Evolutionary conservation across 2,797 vertebrate genomes (phyloP), one percentile per base, ranked within the genome.

Genomic region (Phylloscopus collybita): DNA sequence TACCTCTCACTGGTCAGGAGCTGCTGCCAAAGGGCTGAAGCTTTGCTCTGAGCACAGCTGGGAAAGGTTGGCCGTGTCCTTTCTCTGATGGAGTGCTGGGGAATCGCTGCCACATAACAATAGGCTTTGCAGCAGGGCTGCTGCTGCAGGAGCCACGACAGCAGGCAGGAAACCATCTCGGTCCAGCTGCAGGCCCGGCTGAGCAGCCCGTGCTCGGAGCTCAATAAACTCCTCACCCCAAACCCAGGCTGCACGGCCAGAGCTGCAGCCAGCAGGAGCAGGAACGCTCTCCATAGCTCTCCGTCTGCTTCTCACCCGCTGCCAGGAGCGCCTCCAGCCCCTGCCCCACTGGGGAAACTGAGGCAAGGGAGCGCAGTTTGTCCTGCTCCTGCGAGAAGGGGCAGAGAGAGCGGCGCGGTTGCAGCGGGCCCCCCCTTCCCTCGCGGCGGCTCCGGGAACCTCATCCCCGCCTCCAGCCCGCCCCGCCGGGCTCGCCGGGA

Each of bases 401-500:
- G 32, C 3, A 57, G 44, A 76, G 16, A 23, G 22, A 42, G 27
- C 2, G 1, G 21, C 11, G n/a, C 26, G 21, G 70, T 40, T 2
- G 17, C 21, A 47, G 61, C 27, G 26, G 29, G 15, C 29, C 30
- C 40, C 47, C 36, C 34, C 25, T 86, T 61, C 38, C 74, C 34
- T 27, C 20, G 74, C 60, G 64, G 78, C 50, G 26, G 50, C 70
- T 74, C 50, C 11, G 10, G 49, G 61, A 93, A 12, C 61, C 25
- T 87, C 91, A 75, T 82, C 85, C 67, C 84, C 91, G 89, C 87
- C 95, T 92, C 78, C 80, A 71, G n/a, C 93, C 79, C 69, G 45
- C 80, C 79, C 90, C 50, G 59, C 80, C 42, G 74, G n/a, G 65
- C 54, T 79, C 25, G 6, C 30, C 20, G 30, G 30, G 54, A 12